These are phyloP conservation scores for Dicycla oo DNA, from an alignment of 2,888 invertebrate species.

Conservation along the genomic window DNA sequence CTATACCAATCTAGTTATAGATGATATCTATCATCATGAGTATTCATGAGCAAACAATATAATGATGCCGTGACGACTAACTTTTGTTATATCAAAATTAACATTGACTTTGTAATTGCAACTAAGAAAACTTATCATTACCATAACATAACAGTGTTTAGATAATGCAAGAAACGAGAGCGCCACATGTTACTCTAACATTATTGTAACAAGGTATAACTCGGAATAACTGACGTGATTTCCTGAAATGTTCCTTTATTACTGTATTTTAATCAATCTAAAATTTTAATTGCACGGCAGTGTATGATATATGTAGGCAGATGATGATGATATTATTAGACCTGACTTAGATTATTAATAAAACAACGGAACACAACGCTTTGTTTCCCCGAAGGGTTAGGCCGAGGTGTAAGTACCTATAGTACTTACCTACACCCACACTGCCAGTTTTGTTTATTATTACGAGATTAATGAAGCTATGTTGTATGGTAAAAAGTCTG, in stretches of 20 bases:
- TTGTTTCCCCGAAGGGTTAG: too few species aligned
- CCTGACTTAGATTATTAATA: too few species aligned
- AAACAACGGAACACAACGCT: too few species aligned
- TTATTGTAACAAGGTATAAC: not conserved
- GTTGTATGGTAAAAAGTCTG: too few species aligned
- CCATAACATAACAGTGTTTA: not conserved
- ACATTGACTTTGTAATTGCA: not conserved
- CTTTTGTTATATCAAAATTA: constrained; percentile 4
- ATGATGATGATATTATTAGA: too few species aligned
- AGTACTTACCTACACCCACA: too few species aligned
- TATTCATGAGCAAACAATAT: not conserved
- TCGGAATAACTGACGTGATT: not conserved
- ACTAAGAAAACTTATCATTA: not conserved
- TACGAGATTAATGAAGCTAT: too few species aligned
- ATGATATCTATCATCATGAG: not conserved
- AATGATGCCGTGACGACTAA: not conserved
- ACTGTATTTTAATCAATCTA: too few species aligned
- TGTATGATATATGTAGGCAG: too few species aligned
- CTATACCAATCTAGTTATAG: not conserved
- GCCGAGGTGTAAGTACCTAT: too few species aligned
- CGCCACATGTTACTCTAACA: not conserved
- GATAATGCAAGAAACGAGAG: not conserved
- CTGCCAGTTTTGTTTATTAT: too few species aligned
- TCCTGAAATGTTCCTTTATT: not conserved
- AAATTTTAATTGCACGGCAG: too few species aligned